A percentile compares a stretch with the other conserved stretches of the same genome.
phyloP scores from a whole-genome alignment of 2,113 vertebrate species.

The Nesospiza acunhae region DNA sequence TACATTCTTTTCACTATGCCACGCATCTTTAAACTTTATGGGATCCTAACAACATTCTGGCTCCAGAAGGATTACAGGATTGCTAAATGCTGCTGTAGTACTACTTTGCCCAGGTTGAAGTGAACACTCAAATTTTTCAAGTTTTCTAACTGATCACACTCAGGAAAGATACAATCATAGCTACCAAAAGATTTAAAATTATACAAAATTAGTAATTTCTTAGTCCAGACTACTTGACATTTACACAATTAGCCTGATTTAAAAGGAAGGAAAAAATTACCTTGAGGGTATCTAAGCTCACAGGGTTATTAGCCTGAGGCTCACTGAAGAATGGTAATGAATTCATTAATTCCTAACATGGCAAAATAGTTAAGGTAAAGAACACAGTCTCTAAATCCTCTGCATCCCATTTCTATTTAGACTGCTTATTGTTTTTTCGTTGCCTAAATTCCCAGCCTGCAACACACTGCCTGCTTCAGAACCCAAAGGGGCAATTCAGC shows the following conservation, averaged over 20 bases:
- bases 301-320: neutral
- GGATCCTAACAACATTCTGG: neutral
- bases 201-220: slow-evolving; percentile 8
- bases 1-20: neutral
- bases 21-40: neutral
- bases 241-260: slow-evolving; percentile 28
- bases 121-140: neutral
- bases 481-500: neutral
- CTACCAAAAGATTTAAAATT: neutral
- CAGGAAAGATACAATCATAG: slow-evolving; percentile 4
- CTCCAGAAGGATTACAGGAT: neutral
- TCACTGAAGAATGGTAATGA: slow-evolving; percentile 26
- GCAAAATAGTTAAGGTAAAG: neutral
- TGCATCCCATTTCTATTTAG: slow-evolving; percentile 21
- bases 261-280: slow-evolving; percentile 24
- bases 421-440: neutral
- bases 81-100: neutral
- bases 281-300: slow-evolving; percentile 53
- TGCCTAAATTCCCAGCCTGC: neutral
- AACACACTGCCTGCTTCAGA: neutral
- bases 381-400: neutral
- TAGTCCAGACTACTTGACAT: slow-evolving; percentile 20
- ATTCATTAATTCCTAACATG: slow-evolving; percentile 15
- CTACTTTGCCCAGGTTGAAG: neutral
- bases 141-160: neutral